Evolutionary conservation across 2,888 invertebrate species (phyloP).

Genomic region (Chymomyza amoena): DNA sequence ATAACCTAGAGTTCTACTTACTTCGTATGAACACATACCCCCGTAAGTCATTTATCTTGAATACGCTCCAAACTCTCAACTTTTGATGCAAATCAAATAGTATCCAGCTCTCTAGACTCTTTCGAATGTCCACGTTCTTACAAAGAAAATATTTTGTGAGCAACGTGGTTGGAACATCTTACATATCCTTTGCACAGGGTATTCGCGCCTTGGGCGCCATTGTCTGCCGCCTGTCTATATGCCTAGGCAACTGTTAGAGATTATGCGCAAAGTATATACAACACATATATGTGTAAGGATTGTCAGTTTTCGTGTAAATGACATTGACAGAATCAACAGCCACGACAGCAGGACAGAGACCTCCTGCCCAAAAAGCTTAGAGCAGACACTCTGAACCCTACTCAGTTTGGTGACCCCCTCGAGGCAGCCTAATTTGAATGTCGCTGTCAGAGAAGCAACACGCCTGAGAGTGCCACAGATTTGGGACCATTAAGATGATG

Average conservation of each 20-base stretch:
- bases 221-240: neutral
- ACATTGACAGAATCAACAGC: conserved; percentile 30
- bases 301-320: conserved; percentile 26
- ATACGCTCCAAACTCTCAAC: no score
- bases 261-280: neutral
- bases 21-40: no score
- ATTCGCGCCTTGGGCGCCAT: conserved; percentile 25
- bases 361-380: conserved; percentile 21
- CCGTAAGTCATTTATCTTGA: no score
- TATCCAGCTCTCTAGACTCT: no score
- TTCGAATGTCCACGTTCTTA: no score
- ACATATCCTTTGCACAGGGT: neutral
- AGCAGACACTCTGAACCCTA: conserved; percentile 9
- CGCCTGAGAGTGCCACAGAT: conserved; percentile 31
- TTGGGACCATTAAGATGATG: conserved; percentile 57
- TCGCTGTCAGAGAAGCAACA: conserved; percentile 34
- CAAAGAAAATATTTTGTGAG: no score
- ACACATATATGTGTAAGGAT: neutral
- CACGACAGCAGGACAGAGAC: conserved; percentile 9
- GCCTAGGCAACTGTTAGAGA: neutral
- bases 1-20: no score
- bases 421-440: conserved; percentile 37
- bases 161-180: no score
- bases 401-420: conserved; percentile 2
- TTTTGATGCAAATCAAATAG: no score